Evolutionary conservation across 1,140 invertebrate genomes (phyloP), one percentile per base, ranked within the genome.

Genomic region (Plectrocnemia conspersa): DNA sequence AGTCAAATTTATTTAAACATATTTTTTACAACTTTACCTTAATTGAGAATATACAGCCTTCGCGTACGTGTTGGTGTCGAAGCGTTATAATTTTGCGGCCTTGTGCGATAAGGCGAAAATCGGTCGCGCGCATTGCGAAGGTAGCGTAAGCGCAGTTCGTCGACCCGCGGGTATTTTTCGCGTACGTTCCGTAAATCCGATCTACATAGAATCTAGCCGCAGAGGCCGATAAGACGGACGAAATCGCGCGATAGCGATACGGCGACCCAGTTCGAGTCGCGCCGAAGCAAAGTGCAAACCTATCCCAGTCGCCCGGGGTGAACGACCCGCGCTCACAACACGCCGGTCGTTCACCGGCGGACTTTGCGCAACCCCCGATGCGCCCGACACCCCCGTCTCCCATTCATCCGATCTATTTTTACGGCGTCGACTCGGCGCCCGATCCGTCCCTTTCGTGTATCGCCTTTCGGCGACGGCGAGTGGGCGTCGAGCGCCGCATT

Each of bases 101-200:
- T 38, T 15, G 7, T 38, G 6, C 27, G 27, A 29, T 38, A 13
- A 33, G 45, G 13, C 6, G 25, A n/a, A 7, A 18, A n/a, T 21
- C 47, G 47, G 33, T 15, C 42, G 29, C 10, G 24, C 42, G 22
- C n/a, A n/a, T n/a, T n/a, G n/a, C n/a, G n/a, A n/a, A n/a, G n/a
- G n/a, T n/a, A 27, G 23, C 42, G 3, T 25, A 27, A 15, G 15
- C 5, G 25, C 21, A 25, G 42, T 45, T 45, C 42, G 25, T 23
- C 42, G 42, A 27, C 19, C 36, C 36, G 13, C 21, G 13, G 36
- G 16, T 10, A 15, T 13, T 13, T 13, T 18, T 40, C 36, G 36
- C 13, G 21, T 24, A n/a, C 4, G 21, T 6, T n/a, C 13, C n/a
- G n/a, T n/a, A n/a, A n/a, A n/a, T n/a, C n/a, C n/a, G 6, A 18